Conservation (phyloP, 2,888 invertebrate genomes). For the Melangyna quadrimaculata region DNA sequence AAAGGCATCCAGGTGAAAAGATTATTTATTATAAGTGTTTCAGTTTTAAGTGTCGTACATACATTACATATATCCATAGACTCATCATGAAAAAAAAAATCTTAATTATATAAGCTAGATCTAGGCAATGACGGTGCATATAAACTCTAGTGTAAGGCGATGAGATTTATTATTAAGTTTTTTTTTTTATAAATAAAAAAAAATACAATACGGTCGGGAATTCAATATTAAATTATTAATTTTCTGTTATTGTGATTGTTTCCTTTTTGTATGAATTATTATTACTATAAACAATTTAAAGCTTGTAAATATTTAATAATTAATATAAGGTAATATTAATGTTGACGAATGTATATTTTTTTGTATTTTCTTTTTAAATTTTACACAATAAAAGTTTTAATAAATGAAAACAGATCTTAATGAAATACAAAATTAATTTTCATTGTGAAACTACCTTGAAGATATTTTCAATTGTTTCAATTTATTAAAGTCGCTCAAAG, state of each 20-base stretch:
- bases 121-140: constrained; percentile 53
- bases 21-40: constrained; percentile 17
- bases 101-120: constrained; percentile 27
- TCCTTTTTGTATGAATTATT: constrained; percentile 21
- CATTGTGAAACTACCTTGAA: too few relatives aligned
- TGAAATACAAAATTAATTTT: not conserved
- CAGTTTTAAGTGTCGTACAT: not conserved
- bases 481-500: too few relatives aligned
- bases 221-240: constrained; percentile 42
- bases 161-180: not conserved
- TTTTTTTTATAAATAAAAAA: not conserved
- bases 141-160: constrained; percentile 49
- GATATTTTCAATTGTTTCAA: too few relatives aligned
- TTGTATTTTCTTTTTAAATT: constrained; percentile 31
- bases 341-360: not conserved
- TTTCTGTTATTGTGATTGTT: constrained; percentile 63
- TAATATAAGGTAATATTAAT: not conserved
- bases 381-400: constrained; percentile 29
- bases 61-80: too few relatives aligned
- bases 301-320: not conserved
- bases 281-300: not conserved
- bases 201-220: constrained; percentile 26
- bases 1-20: constrained; percentile 46
- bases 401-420: not conserved
- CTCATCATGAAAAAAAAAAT: constrained; percentile 12